Percentiles rank a stretch among this genome's conserved stretches.
Evolutionary conservation across 2,113 vertebrate species (phyloP).

Genomic region (Rhadina sibilatrix): DNA sequence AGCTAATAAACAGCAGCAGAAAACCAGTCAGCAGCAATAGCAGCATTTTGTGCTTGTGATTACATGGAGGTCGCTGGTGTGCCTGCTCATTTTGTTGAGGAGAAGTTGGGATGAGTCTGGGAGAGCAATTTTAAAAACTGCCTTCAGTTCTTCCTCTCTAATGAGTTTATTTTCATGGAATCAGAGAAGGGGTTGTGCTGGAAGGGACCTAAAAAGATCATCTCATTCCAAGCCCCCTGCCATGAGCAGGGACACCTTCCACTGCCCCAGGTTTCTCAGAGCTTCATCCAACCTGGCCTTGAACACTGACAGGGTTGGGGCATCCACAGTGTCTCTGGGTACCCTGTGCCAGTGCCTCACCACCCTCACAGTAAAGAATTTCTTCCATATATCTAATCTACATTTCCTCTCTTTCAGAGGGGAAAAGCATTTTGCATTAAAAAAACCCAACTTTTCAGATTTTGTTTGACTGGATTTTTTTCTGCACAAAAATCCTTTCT

Average conservation of each 20-base stretch:
- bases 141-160: background rate
- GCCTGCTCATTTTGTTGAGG: background rate
- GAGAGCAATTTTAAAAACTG: background rate
- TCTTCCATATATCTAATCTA: background rate
- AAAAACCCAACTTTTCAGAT: background rate
- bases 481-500: background rate
- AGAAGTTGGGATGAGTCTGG: background rate
- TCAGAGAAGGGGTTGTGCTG: background rate
- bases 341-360: background rate
- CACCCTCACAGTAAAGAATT: background rate
- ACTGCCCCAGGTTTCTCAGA: background rate
- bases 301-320: background rate
- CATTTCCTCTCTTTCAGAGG: background rate
- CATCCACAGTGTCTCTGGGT: background rate
- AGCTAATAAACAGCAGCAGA: background rate
- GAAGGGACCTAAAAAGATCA: background rate
- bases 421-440: background rate
- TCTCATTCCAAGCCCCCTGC: background rate
- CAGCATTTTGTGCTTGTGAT: background rate
- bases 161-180: background rate
- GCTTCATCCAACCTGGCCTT: background rate
- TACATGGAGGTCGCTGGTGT: fast-evolving
- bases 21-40: background rate
- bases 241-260: background rate
- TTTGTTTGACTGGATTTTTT: background rate